Percentiles rank a stretch among this genome's conserved stretches.
phyloP scores from a whole-genome alignment of 1,140 invertebrate genomes.

The Aphelinus certus region DNA sequence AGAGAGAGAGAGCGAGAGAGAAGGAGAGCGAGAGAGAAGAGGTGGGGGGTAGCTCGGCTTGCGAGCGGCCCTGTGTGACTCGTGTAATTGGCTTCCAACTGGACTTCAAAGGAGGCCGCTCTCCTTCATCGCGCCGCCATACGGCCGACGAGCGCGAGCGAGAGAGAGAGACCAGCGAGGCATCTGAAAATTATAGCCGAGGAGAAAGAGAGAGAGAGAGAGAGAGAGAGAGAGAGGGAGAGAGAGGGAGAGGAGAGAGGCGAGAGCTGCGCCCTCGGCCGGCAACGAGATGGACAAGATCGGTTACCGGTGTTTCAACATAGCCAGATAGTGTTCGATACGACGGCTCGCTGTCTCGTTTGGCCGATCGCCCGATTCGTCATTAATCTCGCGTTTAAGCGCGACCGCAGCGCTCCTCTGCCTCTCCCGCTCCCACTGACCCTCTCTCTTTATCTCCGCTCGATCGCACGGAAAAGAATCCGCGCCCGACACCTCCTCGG shows the following conservation, averaged over 20 bases:
- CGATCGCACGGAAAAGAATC: conserved; percentile 10
- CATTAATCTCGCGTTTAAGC: conserved; percentile 53
- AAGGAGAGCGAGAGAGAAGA: conserved; percentile 40
- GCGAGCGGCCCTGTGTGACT: conserved; percentile 65
- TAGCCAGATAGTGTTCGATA: conserved; percentile 59
- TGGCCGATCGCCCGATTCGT: conserved; percentile 56
- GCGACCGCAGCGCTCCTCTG: conserved; percentile 35
- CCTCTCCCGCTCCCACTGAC: neutral
- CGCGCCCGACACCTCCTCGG: neutral
- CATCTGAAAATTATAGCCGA: conserved; percentile 51
- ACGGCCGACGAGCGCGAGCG: conserved; percentile 50
- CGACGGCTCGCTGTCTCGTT: conserved; percentile 55
- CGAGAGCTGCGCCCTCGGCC: conserved; percentile 22
- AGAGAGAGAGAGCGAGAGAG: conserved; percentile 37
- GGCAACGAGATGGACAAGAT: conserved; percentile 61
- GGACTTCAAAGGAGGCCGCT: conserved; percentile 66
- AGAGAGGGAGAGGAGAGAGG: neutral
- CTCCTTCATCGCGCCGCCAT: conserved; percentile 66
- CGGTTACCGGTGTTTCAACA: conserved; percentile 60
- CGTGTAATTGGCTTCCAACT: conserved; percentile 69
- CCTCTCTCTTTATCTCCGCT: neutral
- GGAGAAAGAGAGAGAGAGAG: conserved; percentile 38
- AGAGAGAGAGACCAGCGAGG: conserved; percentile 45
- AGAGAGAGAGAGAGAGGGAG: conserved; percentile 3
- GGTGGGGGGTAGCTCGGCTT: conserved; percentile 34